Evolutionary conservation across 2,797 vertebrate species (phyloP).

Genomic region (Poliocrania exsul): DNA sequence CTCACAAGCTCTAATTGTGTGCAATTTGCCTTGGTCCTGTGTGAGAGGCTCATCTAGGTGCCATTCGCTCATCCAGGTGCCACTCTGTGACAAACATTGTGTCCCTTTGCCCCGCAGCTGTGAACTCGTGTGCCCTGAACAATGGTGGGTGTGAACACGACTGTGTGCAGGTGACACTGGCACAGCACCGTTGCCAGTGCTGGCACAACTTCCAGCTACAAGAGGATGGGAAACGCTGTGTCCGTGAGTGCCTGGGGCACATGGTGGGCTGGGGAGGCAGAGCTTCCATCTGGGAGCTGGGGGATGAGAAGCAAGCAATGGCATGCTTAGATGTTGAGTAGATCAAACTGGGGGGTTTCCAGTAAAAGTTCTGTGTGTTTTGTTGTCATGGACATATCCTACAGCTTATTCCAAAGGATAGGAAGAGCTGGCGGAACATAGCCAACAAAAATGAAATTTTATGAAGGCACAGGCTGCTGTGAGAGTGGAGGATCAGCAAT

Average conservation of each 20-base stretch:
- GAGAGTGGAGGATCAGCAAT: neutral
- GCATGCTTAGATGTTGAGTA: neutral
- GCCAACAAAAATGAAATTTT: neutral
- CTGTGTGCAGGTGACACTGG: conserved; percentile 85
- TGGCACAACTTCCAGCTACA: conserved; percentile 79
- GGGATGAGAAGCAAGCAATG: fast-evolving
- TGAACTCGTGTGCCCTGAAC: conserved; percentile 84
- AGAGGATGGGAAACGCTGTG: conserved; percentile 85
- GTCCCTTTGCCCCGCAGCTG: conserved; percentile 64
- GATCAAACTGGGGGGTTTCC: neutral
- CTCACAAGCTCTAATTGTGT: fast-evolving
- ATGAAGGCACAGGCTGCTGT: neutral
- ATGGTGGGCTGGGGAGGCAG: neutral
- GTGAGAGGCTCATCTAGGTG: fast-evolving
- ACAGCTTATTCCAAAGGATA: neutral
- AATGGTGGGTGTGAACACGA: conserved; percentile 92
- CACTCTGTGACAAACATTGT: fast-evolving
- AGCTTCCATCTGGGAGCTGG: neutral
- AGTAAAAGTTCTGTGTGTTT: neutral
- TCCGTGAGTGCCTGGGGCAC: conserved; percentile 77
- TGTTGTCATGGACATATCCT: neutral
- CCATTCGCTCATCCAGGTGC: neutral
- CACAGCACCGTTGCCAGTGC: conserved; percentile 87
- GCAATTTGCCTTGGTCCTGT: fast-evolving
- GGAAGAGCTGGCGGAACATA: neutral